These are phyloP conservation scores for Drosophila emarginata DNA, from an alignment of 2,888 invertebrate species.

Conservation along the genomic window DNA sequence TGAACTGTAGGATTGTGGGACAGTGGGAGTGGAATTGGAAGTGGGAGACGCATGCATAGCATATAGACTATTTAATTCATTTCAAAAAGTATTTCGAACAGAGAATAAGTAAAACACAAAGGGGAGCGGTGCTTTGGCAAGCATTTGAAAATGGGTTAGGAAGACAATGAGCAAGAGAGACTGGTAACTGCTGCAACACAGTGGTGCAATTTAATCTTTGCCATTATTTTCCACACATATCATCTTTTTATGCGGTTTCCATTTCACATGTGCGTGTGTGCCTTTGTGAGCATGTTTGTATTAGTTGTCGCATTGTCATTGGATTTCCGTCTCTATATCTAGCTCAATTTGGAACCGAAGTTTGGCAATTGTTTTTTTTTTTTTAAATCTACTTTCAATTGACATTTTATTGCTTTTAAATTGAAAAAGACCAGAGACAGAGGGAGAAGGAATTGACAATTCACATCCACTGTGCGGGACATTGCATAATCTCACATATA, in stretches of 20 bases:
- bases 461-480: constrained; percentile 60
- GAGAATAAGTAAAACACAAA: background rate
- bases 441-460: constrained; percentile 17
- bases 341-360: constrained; percentile 14
- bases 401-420: constrained; percentile 73
- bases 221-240: constrained; percentile 40
- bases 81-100: constrained; percentile 65
- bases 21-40: background rate
- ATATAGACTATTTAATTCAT: constrained; percentile 65
- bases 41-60: constrained; percentile 41
- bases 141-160: constrained; percentile 56
- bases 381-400: constrained; percentile 62
- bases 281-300: constrained; percentile 31
- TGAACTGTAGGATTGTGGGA: background rate
- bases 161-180: constrained; percentile 49
- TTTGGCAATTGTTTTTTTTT: constrained; percentile 65
- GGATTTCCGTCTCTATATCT: constrained; percentile 12
- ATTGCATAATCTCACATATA: constrained; percentile 64
- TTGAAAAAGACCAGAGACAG: constrained; percentile 34
- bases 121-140: constrained; percentile 68
- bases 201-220: constrained; percentile 70
- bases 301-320: constrained; percentile 24
- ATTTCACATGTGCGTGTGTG: constrained; percentile 32
- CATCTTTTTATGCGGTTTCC: constrained; percentile 48
- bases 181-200: constrained; percentile 52